Percentiles rank a stretch among this genome's conserved stretches.
phyloP scores from a whole-genome alignment of 2,113 vertebrate genomes.

The Pantherophis guttatus region DNA sequence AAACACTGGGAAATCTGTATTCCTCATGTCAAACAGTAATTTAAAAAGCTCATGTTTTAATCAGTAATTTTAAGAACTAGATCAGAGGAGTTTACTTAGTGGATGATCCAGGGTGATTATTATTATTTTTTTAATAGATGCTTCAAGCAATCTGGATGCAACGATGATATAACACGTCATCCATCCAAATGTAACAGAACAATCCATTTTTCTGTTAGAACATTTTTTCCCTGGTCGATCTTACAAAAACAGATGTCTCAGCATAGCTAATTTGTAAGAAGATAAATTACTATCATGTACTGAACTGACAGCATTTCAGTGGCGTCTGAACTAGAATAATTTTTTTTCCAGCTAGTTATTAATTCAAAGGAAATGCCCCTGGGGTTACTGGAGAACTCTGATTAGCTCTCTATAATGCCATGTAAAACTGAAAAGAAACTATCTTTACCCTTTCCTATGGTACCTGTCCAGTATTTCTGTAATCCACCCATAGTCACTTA shows the following conservation, averaged over 20 bases:
- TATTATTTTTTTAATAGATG: not conserved
- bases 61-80: not conserved
- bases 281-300: not conserved
- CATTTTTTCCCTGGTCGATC: not conserved
- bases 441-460: not conserved
- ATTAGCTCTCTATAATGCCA: not conserved
- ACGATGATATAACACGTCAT: not conserved
- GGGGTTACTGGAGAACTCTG: not conserved
- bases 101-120: not conserved
- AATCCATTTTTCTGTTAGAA: not conserved
- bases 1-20: not conserved
- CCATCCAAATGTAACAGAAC: not conserved
- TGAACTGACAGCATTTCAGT: not conserved
- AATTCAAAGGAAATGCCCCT: not conserved
- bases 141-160: not conserved
- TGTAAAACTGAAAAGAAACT: not conserved
- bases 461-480: not conserved
- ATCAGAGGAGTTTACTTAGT: not conserved
- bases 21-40: not conserved
- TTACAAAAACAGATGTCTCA: not conserved
- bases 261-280: accelerated
- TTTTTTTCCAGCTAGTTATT: not conserved
- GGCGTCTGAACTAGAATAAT: not conserved
- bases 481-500: not conserved
- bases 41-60: not conserved